A percentile compares a stretch with the other conserved stretches of the same genome.
phyloP scores from a whole-genome alignment of 2,888 invertebrate genomes.

The Arge pagana region DNA sequence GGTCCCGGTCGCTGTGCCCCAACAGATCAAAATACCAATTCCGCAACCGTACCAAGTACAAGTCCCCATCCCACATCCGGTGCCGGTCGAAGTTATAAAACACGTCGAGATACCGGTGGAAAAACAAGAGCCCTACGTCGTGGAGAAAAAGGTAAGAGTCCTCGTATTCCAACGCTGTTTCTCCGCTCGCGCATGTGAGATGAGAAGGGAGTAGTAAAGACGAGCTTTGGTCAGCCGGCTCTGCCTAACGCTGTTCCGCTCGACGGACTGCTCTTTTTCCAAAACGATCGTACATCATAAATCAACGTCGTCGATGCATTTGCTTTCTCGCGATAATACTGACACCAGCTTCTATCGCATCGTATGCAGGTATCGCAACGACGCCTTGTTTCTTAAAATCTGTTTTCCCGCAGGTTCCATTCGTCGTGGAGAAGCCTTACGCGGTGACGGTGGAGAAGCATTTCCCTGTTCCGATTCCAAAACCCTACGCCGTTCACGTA shows the following conservation, averaged over 20 bases:
- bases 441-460: slow-evolving; percentile 63
- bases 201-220: slow-evolving; percentile 3
- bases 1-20: slow-evolving; percentile 62
- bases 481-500: slow-evolving; percentile 64
- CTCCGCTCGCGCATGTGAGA: no score
- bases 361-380: not conserved
- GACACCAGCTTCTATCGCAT: not conserved
- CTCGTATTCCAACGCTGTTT: no score
- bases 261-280: no score
- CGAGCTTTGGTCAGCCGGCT: slow-evolving; percentile 8
- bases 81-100: slow-evolving; percentile 60
- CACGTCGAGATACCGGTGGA: slow-evolving; percentile 65
- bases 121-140: slow-evolving; percentile 63
- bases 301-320: no score
- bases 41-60: slow-evolving; percentile 66
- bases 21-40: slow-evolving; percentile 63
- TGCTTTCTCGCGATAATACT: no score
- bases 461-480: slow-evolving; percentile 63
- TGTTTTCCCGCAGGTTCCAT: slow-evolving; percentile 56
- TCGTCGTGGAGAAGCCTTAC: slow-evolving; percentile 65
- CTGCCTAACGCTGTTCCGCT: no score
- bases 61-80: slow-evolving; percentile 56
- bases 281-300: not conserved
- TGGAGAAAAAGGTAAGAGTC: slow-evolving; percentile 61
- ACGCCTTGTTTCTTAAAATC: not conserved